Base-by-base conservation (phyloP, 2,797 vertebrate species). In the Triplophysa bombifrons region DNA sequence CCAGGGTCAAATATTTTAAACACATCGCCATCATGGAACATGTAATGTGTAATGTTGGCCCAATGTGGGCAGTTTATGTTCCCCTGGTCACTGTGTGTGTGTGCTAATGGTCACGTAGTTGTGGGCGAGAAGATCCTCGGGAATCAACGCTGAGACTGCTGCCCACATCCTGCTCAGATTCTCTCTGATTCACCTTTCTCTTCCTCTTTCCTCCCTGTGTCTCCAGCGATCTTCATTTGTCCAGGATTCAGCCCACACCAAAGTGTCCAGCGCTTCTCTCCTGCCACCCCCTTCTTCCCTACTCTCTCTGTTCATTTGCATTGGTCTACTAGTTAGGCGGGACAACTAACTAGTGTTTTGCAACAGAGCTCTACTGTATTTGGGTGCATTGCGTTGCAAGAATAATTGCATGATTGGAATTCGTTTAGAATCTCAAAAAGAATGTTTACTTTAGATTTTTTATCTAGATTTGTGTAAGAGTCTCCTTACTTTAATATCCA, bases 221-320 rank as follows among this genome's bases (percentile, higher is more conserved):
- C 85, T 84, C 72, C 80, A 74, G 41, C 34, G 25, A 53, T 67
- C 30, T 69, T 85, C 85, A 53, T 5, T 80, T 85, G 80, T 63
- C 58, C 76, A 68, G 20, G n/a, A 87, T 74, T 84, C 86, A 83
- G 85, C 56, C 41, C 41, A 80, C 83, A 78, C 73, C 72, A 77
- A 76, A 8, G 48, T 80, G 69, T 80, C 66, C 38, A 77, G 71
- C 76, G 77, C 82, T 58, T 6, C 14, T 20, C 30, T 56, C 72
- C 9, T 56, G 30, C 53, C 48, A 64, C 25, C 72, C 53, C 41
- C 30, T 74, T 63, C 73, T 27, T 70, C 38, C 46, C 17, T 14
- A 34, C 44, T 27, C 48, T 55, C 51, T 30, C 20, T 66, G n/a
- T 72, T 58, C 55, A 41, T 78, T 38, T 66, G 30, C 61, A 66